A percentile compares a stretch with the other conserved stretches of the same genome.
Evolutionary conservation across 2,113 vertebrate species (phyloP).

Genomic region (Mugil cephalus): DNA sequence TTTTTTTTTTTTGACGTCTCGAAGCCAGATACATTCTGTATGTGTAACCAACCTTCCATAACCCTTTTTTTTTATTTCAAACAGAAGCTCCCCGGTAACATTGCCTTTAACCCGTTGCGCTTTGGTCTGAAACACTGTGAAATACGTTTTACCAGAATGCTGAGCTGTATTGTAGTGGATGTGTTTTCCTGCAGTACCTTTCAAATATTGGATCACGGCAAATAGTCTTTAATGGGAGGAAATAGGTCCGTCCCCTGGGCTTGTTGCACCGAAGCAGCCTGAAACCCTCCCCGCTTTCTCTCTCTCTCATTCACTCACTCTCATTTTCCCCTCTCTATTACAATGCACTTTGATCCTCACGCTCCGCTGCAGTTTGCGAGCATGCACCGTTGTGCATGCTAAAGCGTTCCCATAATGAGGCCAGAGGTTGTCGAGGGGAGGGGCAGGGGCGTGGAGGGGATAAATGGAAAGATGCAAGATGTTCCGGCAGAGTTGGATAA

Average conservation of each 20-base stretch:
- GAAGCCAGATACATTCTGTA: constrained; percentile 23
- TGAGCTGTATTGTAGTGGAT: constrained; percentile 52
- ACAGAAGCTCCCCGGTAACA: constrained; percentile 15
- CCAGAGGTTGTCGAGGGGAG: constrained; percentile 32
- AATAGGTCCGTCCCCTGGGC: constrained; percentile 74
- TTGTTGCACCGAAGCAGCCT: constrained; percentile 53
- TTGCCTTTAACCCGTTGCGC: constrained; percentile 54
- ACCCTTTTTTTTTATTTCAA: constrained; percentile 35
- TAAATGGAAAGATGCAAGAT: constrained; percentile 60
- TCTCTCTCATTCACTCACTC: constrained; percentile 29
- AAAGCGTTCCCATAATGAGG: constrained; percentile 62
- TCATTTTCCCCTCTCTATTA: constrained; percentile 49
- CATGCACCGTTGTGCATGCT: constrained; percentile 35
- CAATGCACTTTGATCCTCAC: constrained; percentile 55
- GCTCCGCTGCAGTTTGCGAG: constrained; percentile 38
- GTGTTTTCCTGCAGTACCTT: constrained; percentile 65
- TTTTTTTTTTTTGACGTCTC: neutral
- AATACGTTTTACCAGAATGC: constrained; percentile 56
- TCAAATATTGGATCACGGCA: constrained; percentile 76
- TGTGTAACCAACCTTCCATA: constrained; percentile 19
- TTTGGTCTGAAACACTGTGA: constrained; percentile 34
- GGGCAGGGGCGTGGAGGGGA: neutral
- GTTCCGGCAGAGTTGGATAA: constrained; percentile 47
- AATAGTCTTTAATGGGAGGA: constrained; percentile 80
- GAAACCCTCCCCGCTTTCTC: constrained; percentile 24